Evolutionary conservation across 1,140 invertebrate species (phyloP), one percentile per base, ranked within the genome.

Genomic region (Steinernema feltiae): DNA sequence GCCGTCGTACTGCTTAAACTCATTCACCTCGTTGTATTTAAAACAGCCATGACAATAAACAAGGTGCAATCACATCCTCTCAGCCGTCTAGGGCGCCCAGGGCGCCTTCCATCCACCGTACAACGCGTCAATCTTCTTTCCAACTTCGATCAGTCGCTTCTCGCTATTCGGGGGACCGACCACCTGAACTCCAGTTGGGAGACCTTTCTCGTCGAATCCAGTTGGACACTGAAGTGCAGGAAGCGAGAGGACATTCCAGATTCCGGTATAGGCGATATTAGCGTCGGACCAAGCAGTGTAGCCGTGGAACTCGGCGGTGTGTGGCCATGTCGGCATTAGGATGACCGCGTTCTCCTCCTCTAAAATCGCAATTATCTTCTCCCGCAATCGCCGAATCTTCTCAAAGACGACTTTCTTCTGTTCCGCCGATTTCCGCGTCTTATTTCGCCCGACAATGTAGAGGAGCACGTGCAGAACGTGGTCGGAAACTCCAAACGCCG

Each of bases 401-500:
- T 63, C 24, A 27, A 15, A 3, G 2, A 27, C 24, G 15, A 63
- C 2, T 18, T 41, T 7, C 35, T 41, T 41, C 18, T 41, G 7
- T 18, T 41, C 35, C 35, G 35, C 7, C 35, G 35, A n/a, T n/a
- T n/a, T 41, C 35, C 35, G 35, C 18, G 7, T 41, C 2, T 63
- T 21, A 7, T 3, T 63, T 63, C 24, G 53, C 12, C 24, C 53
- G 53, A 63, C 7, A 27, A 27, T 27, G 7, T 7, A n/a, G 71
- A 73, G 31, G n/a, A 73, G 32, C n/a, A 53, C 30, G 53, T 30
- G 12, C 12, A 73, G 27, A 15, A 53, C 73, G 69, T 73, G 72
- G 17, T 73, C 29, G 15, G 72, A 73, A 69, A 69, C 29, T 7
- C 72, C 72, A n/a, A 73, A 69, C n/a, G 73, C n/a, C 21, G 53